These are phyloP conservation scores for Erethizon dorsatum DNA, from an alignment of 2,797 vertebrate species.

Conservation along the genomic window DNA sequence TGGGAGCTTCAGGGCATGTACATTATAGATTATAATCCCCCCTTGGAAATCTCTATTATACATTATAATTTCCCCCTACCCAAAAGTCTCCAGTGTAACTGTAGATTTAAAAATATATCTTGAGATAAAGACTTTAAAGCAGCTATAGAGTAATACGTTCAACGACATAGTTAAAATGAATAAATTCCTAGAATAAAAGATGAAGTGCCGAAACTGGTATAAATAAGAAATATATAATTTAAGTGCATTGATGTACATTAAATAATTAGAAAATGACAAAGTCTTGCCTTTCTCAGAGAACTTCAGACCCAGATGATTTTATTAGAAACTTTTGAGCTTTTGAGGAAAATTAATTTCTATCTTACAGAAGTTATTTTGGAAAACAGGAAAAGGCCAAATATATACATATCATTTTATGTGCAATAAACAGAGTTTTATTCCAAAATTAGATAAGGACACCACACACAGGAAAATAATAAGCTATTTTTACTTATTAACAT, in stretches of 20 bases:
- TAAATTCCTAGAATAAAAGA: slow-evolving; percentile 49
- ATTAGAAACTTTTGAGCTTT: slow-evolving; percentile 22
- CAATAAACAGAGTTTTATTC: not conserved
- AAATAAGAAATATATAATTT: slow-evolving; percentile 31
- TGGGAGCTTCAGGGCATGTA: not conserved
- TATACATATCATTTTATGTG: not conserved
- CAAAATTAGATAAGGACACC: not conserved
- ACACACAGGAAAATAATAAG: not conserved
- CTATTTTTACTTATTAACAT: slow-evolving; percentile 26
- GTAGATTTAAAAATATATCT: not conserved
- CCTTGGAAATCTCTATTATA: not conserved
- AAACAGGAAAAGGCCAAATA: not conserved
- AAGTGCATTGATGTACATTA: not conserved
- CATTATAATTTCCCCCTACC: not conserved
- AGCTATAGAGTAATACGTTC: slow-evolving; percentile 1
- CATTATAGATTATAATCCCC: not conserved
- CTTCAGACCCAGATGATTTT: not conserved
- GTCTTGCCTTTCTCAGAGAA: slow-evolving; percentile 25
- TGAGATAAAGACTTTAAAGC: not conserved
- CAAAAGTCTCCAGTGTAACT: not conserved
- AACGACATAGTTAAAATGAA: slow-evolving; percentile 17
- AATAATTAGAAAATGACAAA: slow-evolving; percentile 54
- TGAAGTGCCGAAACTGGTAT: not conserved
- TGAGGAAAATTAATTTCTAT: slow-evolving; percentile 11
- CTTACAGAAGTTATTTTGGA: not conserved